Evolutionary conservation across 1,140 invertebrate species (phyloP), one percentile per base, ranked within the genome.

Genomic region (Ceratitis capitata): DNA sequence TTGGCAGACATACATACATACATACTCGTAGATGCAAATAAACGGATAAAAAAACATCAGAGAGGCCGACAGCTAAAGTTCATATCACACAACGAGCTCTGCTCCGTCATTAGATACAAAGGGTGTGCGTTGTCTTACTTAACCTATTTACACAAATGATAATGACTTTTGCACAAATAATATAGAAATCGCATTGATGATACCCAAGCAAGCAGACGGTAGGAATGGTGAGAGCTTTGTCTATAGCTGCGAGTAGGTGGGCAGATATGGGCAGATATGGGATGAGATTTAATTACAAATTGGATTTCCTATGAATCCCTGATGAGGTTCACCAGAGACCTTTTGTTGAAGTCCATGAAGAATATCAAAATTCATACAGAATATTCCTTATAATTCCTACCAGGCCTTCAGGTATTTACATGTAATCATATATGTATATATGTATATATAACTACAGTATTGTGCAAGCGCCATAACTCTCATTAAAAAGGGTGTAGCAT

Each of bases 101-200:
- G n/a, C n/a, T 9, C 7, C 35, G 69, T 45, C 39, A 45, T 45
- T 78, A 78, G 69, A 78, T 78, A 7, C 16, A 7, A 78, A 23
- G 26, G 69, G 69, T 78, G 39, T 78, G 69, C 39, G 6, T 12
- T 35, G 39, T 64, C 16, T 32, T 35, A 19, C 5, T 10, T 78
- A 23, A 26, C 19, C 45, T 78, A 19, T 78, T 78, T 78, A 14
- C 69, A 10, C 19, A 78, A 78, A 45, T 45, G 69, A 78, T 78
- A 78, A 78, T 78, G 23, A 78, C 61, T 47, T 78, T 78, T 45
- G 69, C 69, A 78, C 69, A 78, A 78, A 78, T 78, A 78, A 69
- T 69, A 69, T 39, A 69, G 61, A 69, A 32, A 32, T 39, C 29
- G 61, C 32, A 39, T 69, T 69, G 9, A 16, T 32, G 32, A 12